These are phyloP conservation scores for Marmota monax DNA, from an alignment of 2,113 vertebrate genomes.

Conservation along the genomic window DNA sequence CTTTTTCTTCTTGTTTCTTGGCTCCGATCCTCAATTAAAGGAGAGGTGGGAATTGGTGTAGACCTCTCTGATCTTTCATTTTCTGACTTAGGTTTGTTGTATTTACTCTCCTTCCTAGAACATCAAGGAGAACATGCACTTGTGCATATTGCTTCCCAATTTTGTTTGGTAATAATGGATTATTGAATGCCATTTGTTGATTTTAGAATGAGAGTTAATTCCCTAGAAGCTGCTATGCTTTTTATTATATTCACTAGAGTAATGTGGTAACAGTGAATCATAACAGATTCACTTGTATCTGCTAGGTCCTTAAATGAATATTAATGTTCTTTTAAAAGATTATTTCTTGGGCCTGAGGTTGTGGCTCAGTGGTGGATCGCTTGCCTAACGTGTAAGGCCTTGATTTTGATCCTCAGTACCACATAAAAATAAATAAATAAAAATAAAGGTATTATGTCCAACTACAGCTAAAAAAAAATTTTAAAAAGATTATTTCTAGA, in stretches of 20 bases:
- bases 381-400: no score
- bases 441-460: no score
- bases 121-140: neutral
- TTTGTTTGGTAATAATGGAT: neutral
- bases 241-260: neutral
- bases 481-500: neutral
- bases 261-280: neutral
- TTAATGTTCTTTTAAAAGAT: neutral
- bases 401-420: no score
- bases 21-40: neutral
- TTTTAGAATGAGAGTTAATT: constrained; percentile 13
- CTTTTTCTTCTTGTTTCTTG: constrained; percentile 24
- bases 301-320: neutral
- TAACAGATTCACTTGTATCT: neutral
- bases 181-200: neutral
- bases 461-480: no score
- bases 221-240: neutral
- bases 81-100: constrained; percentile 35
- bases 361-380: no score
- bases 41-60: neutral
- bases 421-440: no score
- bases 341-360: no score
- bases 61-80: neutral
- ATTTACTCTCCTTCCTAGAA: neutral
- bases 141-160: neutral